Evolutionary conservation across 2,113 vertebrate genomes (phyloP).

Genomic region (Pelecanoides urinatrix): DNA sequence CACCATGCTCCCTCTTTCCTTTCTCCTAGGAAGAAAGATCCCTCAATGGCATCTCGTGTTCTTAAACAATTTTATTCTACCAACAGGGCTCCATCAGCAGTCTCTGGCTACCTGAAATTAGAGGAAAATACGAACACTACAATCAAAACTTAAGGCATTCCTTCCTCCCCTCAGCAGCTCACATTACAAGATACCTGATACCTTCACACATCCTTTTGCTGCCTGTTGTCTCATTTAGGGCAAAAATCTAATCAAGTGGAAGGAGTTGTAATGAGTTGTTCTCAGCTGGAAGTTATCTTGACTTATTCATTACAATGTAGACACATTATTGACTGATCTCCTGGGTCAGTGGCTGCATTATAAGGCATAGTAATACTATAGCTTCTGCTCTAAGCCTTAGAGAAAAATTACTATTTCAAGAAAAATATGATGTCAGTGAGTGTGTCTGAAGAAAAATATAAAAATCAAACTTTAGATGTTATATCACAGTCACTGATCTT

Average conservation of each 20-base stretch:
- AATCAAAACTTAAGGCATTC: neutral
- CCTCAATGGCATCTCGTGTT: neutral
- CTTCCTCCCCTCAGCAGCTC: neutral
- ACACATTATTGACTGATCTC: neutral
- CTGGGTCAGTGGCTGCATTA: neutral
- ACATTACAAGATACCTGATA: neutral
- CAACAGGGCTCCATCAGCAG: neutral
- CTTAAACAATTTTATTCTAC: neutral
- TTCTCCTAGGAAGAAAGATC: neutral
- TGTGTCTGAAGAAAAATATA: neutral
- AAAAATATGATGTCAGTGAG: neutral
- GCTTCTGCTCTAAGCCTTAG: neutral
- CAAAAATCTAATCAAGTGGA: constrained; percentile 38
- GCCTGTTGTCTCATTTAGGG: neutral
- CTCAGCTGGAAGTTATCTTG: constrained; percentile 2
- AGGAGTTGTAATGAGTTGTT: constrained; percentile 13
- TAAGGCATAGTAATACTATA: neutral
- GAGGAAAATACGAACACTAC: neutral
- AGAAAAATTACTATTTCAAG: neutral
- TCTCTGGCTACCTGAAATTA: neutral
- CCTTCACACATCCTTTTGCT: neutral
- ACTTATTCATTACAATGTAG: constrained; percentile 2
- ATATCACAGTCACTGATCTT: neutral
- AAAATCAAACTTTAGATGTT: neutral
- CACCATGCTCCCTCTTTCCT: neutral